Evolutionary conservation across 2,888 invertebrate species (phyloP).

Genomic region (Dolichomitus sp.): DNA sequence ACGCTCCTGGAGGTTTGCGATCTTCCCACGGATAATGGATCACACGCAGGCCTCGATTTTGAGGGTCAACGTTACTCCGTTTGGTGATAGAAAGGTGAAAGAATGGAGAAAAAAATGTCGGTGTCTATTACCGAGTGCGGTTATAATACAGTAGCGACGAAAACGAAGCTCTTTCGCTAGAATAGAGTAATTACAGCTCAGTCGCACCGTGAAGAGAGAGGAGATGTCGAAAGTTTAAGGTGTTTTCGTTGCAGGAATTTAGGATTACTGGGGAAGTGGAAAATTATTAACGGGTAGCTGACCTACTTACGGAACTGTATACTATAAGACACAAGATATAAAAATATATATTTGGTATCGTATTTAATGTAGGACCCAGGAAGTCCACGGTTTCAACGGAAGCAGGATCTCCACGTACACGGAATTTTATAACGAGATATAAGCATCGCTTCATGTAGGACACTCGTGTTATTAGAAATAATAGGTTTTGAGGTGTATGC

Average conservation of each 20-base stretch:
- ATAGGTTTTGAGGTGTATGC: slow-evolving; percentile 5
- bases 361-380: slow-evolving; percentile 19
- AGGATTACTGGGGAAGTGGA: slow-evolving; percentile 1
- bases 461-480: slow-evolving; percentile 49
- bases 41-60: slow-evolving; percentile 34
- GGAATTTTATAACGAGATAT: slow-evolving; percentile 24
- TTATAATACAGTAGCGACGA: slow-evolving; percentile 32
- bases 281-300: slow-evolving; percentile 38
- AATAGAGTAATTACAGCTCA: slow-evolving; percentile 26
- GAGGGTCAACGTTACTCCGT: slow-evolving; percentile 9
- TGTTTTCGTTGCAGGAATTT: slow-evolving; percentile 29
- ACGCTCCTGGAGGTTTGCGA: slow-evolving; percentile 25
- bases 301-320: slow-evolving; percentile 18
- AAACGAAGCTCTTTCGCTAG: slow-evolving; percentile 19
- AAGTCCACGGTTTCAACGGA: slow-evolving; percentile 7
- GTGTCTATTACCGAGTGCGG: slow-evolving; percentile 11
- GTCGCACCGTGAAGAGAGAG: slow-evolving; percentile 21
- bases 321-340: slow-evolving; percentile 5
- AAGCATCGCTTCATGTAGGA: slow-evolving; percentile 41
- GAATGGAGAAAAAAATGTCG: background rate
- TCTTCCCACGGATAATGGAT: slow-evolving; percentile 65
- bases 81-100: slow-evolving; percentile 15
- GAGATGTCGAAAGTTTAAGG: slow-evolving; percentile 20
- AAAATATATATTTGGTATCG: slow-evolving; percentile 1
- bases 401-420: slow-evolving; percentile 4